Base-by-base conservation (phyloP, 2,113 vertebrate genomes). In the Colossoma macropomum region DNA sequence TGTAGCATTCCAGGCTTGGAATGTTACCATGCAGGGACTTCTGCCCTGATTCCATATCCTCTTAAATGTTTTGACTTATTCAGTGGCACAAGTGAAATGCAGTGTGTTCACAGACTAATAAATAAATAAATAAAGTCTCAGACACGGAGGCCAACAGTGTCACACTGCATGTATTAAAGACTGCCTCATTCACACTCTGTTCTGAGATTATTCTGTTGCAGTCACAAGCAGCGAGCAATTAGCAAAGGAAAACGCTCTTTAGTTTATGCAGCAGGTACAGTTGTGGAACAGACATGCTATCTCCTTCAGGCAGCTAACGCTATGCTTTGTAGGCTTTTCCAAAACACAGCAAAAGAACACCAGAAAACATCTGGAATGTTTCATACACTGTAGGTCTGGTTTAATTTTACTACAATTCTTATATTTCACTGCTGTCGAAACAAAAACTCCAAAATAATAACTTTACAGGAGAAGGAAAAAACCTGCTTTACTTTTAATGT, bases 51-150 rank as follows among this genome's bases (percentile, higher is more conserved):
- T 45, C 41, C 41, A 9, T 45, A 45, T 45, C 10, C 41, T 9
- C 10, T 45, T 45, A 45, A 4, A 45, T 9, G 4, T 45, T 45
- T 45, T 45, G 1, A 9, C 9, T 11, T 45, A 45, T 45, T 45
- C 10, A 27, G 50, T 1, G 50, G 21, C 19, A 70, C 7, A 10
- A 59, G 50, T 11, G 48, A 77, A 77, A 52, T 15, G 41, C 59
- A 15, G 23, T 62, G 34, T 63, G 60, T 74, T 76, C 81, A 73
- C 66, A 50, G 71, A 28, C 7, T 9, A 45, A 77, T 28, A 16
- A 86, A 86, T 80, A 9, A 45, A 63, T 80, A 75, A 84, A 87
- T 86, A 59, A 68, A 38, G 70, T 21, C 30, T 85, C 32, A 79
- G 82, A 90, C 87, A 52, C 50, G 75, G 85, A 79, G 65, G n/a